Percentiles rank a stretch among this genome's conserved stretches.
phyloP scores from a whole-genome alignment of 2,888 invertebrate species.

The Phyllotreta cruciferae region DNA sequence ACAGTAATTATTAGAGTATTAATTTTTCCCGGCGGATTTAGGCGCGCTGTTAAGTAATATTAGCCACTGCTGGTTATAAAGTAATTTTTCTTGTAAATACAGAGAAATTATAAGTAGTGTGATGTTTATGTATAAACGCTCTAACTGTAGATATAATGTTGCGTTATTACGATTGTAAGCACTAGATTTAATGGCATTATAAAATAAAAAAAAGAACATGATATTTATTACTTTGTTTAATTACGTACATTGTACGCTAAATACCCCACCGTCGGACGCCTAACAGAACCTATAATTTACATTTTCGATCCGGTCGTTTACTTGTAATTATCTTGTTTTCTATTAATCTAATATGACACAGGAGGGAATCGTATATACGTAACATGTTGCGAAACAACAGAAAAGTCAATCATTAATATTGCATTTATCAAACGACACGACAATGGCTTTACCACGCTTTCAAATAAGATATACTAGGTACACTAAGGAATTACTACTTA shows the following conservation, averaged over 20 bases:
- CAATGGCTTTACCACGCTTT: no score
- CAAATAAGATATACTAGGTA: no score
- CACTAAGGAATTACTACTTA: no score
- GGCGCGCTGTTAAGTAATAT: neutral
- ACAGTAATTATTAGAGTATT: no score
- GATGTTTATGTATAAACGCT: conserved; percentile 57
- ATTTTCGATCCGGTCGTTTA: conserved; percentile 18
- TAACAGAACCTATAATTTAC: conserved; percentile 19
- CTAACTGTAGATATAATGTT: conserved; percentile 57
- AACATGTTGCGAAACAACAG: neutral
- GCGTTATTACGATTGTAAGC: conserved; percentile 56
- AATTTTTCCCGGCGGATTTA: no score
- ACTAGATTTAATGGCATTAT: conserved; percentile 55
- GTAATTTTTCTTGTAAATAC: conserved; percentile 43
- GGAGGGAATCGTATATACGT: neutral
- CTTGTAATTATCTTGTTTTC: conserved; percentile 23
- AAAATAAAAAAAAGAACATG: conserved; percentile 53
- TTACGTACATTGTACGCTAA: conserved; percentile 39
- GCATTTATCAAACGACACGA: neutral
- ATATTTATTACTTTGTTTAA: conserved; percentile 51
- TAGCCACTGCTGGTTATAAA: conserved; percentile 8
- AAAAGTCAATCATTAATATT: neutral
- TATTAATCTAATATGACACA: conserved; percentile 13
- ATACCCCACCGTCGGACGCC: conserved; percentile 18
- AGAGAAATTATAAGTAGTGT: conserved; percentile 53